Base-by-base conservation (phyloP, 2,888 invertebrate genomes). In the Athrips mouffetella region DNA sequence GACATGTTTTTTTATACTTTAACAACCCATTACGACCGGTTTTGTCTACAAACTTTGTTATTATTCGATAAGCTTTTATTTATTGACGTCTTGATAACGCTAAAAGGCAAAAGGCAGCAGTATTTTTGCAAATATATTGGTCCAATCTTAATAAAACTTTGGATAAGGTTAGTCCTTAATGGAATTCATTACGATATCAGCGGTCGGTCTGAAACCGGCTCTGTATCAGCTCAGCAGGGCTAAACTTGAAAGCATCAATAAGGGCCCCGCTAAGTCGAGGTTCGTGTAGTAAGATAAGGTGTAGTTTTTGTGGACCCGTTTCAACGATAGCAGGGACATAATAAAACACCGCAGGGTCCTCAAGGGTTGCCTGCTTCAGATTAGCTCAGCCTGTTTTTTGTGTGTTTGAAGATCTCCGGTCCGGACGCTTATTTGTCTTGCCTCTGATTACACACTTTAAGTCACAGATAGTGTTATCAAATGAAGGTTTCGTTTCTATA, bases 211-310 rank as follows among this genome's bases (percentile, higher is more conserved):
- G 13, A 33, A 35, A 45, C 45, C 68, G 74, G 68, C 75, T 71
- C 73, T 63, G 59, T 35, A 44, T 67, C 67, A 84, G 86, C 88
- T 67, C 67, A 84, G 86, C 88, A 86, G 73, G 80, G 79, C 67
- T 87, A 82, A 44, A 44, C 31, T 44, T 44, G 31, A 31, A 84
- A 87, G 86, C 80, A 75, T 80, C 76, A 70, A 70, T 61, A 69
- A 71, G 76, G 79, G 61, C 73, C 74, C 72, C 63, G 68, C 71
- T 86, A 88, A 88, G 86, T 83, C 71, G 74, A 80, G 80, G 82
- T 85, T 76, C 84, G 78, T 88, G 88, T 88, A 72, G 64, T 48
- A 64, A 80, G 88, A 88, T 88, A 88, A 87, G 84, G 70, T 70
- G 76, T 74, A 76, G 80, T 86, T 86, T 87, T 87, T 87, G 78